Evolutionary conservation across 2,888 invertebrate genomes (phyloP).

Genomic region (Taphrorychus bicolor): DNA sequence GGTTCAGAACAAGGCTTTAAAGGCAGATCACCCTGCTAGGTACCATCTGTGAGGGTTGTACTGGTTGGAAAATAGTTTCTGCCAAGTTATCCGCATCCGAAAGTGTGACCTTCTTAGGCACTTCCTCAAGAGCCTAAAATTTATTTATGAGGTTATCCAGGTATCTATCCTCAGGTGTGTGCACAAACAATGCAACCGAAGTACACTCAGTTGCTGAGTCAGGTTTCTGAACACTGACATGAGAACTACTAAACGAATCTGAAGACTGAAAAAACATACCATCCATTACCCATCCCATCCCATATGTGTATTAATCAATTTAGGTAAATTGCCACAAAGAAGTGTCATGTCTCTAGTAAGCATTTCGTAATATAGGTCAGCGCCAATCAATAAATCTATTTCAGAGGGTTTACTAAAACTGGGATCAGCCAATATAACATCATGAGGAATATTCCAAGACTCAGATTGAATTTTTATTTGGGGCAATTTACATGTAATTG

Average conservation of each 20-base stretch:
- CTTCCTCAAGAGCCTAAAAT: no score
- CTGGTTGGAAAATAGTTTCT: conserved; percentile 4
- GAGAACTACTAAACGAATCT: neutral
- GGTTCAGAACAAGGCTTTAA: conserved; percentile 20
- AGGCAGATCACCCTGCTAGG: conserved; percentile 32
- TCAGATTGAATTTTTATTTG: neutral
- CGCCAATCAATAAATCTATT: conserved; percentile 31
- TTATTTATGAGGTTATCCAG: no score
- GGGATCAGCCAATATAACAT: conserved; percentile 27
- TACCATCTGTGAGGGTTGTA: conserved; percentile 2
- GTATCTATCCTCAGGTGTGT: no score
- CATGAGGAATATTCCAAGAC: neutral
- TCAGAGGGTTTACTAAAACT: conserved; percentile 25
- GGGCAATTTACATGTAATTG: conserved; percentile 14
- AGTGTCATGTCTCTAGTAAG: conserved; percentile 8
- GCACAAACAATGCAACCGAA: no score
- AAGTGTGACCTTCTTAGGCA: no score
- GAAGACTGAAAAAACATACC: conserved; percentile 15
- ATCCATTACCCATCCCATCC: conserved; percentile 36
- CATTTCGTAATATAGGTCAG: conserved; percentile 32
- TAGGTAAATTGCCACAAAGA: conserved; percentile 22
- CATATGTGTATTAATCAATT: conserved; percentile 27
- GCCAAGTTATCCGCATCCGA: conserved; percentile 12
- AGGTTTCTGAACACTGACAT: neutral
- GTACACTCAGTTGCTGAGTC: neutral